Percentiles rank a stretch among this genome's conserved stretches.
Conservation (phyloP, 1,140 invertebrate genomes). For the Aricia agestis region DNA sequence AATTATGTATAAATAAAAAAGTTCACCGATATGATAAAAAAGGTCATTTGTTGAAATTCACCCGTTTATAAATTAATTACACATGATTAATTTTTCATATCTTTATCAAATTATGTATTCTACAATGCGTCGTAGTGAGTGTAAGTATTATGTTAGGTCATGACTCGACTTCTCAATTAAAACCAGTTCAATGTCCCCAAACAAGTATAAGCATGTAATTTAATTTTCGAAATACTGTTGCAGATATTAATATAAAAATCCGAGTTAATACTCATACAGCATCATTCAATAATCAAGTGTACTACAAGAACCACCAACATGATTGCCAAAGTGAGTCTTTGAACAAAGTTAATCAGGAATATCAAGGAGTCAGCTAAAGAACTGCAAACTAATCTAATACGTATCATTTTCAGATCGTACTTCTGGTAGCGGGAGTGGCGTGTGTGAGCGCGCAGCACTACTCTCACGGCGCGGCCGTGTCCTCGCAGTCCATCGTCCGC, state of each 20-base stretch:
- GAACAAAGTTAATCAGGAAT: not conserved
- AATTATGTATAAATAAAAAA: no score
- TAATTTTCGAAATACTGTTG: not conserved
- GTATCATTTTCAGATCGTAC: constrained; percentile 15
- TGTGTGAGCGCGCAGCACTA: constrained; percentile 23
- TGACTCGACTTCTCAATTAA: not conserved
- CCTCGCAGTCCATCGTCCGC: constrained; percentile 46
- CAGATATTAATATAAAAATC: not conserved
- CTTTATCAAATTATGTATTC: not conserved
- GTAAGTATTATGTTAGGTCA: not conserved
- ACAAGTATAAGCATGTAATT: not conserved
- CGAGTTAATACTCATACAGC: not conserved
- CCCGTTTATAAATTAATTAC: no score
- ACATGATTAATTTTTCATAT: no score
- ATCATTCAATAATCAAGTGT: constrained; percentile 6
- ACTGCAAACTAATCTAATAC: not conserved
- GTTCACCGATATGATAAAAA: no score
- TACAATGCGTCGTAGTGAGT: not conserved
- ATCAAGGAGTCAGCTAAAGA: not conserved
- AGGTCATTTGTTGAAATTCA: no score
- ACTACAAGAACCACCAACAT: not conserved
- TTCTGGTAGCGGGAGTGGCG: constrained; percentile 16
- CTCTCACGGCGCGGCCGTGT: constrained; percentile 37
- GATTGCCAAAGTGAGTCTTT: not conserved
- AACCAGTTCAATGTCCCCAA: constrained; percentile 9